Conservation (phyloP, 1,140 invertebrate species). For the Bactericera cockerelli region DNA sequence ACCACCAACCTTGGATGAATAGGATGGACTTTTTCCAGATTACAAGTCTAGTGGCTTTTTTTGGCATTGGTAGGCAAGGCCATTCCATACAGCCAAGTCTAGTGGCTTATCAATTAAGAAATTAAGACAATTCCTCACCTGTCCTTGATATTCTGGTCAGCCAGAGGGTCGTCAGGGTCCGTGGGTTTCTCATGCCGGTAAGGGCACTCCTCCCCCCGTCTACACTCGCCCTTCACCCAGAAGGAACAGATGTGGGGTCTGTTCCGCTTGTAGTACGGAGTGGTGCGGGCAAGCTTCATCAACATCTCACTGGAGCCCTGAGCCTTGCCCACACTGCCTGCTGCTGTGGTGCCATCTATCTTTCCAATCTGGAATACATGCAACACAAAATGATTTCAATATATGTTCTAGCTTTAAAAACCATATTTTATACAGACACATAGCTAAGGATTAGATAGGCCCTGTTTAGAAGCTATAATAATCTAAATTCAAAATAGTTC, state of each 20-base stretch:
- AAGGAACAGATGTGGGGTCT: conserved; percentile 98
- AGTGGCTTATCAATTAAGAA: no score
- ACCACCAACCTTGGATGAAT: no score
- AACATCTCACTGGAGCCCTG: conserved; percentile 76
- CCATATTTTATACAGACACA: neutral
- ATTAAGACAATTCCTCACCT: conserved; percentile 28
- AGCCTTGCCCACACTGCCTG: conserved; percentile 46
- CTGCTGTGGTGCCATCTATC: conserved; percentile 26
- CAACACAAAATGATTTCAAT: conserved; percentile 3
- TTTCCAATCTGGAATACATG: conserved; percentile 27
- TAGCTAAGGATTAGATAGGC: neutral
- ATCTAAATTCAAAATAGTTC: no score
- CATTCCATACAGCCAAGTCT: no score
- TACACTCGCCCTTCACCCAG: conserved; percentile 99
- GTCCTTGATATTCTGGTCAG: conserved; percentile 99
- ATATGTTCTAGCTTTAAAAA: no score
- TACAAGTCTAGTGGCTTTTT: no score
- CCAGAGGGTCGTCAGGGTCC: conserved; percentile 96
- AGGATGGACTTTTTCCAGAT: no score
- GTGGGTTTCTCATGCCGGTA: conserved; percentile 98
- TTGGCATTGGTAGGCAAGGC: no score
- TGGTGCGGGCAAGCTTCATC: conserved; percentile 85
- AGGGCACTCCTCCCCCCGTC: conserved; percentile 97
- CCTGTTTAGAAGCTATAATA: no score
- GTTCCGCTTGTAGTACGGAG: conserved; percentile 98